Conservation (phyloP, 2,797 vertebrate species). For the Onychomys torridus region DNA sequence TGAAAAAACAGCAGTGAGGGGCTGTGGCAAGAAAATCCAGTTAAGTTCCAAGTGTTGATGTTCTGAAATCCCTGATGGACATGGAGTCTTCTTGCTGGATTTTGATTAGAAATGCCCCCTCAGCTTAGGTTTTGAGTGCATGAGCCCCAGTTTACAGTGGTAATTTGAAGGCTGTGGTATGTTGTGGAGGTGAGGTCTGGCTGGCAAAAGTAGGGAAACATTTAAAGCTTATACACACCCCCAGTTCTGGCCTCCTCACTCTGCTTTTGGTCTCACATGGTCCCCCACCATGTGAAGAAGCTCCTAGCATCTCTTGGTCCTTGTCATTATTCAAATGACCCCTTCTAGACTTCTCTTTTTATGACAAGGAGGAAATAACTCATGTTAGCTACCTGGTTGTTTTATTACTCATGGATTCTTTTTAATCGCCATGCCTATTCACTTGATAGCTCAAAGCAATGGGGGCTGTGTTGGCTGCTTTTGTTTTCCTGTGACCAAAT, state of each 20-base stretch:
- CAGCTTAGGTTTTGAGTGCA: not conserved
- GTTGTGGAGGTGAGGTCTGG: not conserved
- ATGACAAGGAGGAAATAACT: not conserved
- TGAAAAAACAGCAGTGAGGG: not conserved
- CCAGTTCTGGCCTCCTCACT: not conserved
- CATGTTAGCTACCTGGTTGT: not conserved
- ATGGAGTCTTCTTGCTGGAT: not conserved
- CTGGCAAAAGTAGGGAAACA: not conserved
- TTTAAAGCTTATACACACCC: not conserved
- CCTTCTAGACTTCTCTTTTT: not conserved
- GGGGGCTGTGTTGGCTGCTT: too few species aligned
- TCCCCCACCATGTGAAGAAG: not conserved
- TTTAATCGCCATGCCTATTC: not conserved
- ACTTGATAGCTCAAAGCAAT: not conserved
- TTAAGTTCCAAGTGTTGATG: not conserved
- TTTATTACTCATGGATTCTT: not conserved
- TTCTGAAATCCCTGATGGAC: not conserved
- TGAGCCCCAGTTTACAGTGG: not conserved
- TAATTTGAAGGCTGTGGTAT: not conserved
- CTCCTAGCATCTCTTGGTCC: not conserved
- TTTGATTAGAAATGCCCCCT: not conserved
- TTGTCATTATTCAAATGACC: not conserved
- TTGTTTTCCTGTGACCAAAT: not conserved
- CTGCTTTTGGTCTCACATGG: not conserved
- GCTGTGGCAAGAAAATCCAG: not conserved